A percentile compares a stretch with the other conserved stretches of the same genome.
Conservation (phyloP, 2,113 vertebrate species). For the Chloroceryle aenea region DNA sequence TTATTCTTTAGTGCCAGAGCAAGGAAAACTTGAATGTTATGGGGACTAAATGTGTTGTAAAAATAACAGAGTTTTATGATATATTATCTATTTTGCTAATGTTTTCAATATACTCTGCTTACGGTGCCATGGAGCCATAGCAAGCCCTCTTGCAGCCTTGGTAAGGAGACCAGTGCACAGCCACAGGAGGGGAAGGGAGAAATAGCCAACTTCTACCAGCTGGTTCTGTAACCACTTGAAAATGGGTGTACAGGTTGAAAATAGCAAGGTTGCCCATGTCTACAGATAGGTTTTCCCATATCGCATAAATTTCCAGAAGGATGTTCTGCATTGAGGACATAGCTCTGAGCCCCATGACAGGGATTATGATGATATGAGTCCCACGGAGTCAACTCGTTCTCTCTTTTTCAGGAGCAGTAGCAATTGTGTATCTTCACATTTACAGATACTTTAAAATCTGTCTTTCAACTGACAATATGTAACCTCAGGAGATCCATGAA, state of each 20-base stretch:
- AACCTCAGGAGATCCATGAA: neutral
- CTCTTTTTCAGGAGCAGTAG: neutral
- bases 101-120: rapidly evolving
- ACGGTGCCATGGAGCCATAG: neutral
- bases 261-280: neutral
- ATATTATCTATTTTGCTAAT: neutral
- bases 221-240: neutral
- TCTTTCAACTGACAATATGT: rapidly evolving
- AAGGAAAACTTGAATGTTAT: neutral
- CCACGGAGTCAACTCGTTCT: neutral
- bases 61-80: neutral
- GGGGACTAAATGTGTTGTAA: neutral
- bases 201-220: neutral
- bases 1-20: neutral
- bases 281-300: neutral
- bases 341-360: neutral
- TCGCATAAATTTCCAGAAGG: neutral
- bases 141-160: neutral
- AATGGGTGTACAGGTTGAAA: neutral
- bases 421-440: rapidly evolving
- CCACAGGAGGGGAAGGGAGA: no score
- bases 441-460: neutral
- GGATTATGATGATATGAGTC: neutral
- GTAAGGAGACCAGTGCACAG: neutral
- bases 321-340: neutral